Conservation (phyloP, 2,113 vertebrate genomes). For the Rhea pennata region DNA sequence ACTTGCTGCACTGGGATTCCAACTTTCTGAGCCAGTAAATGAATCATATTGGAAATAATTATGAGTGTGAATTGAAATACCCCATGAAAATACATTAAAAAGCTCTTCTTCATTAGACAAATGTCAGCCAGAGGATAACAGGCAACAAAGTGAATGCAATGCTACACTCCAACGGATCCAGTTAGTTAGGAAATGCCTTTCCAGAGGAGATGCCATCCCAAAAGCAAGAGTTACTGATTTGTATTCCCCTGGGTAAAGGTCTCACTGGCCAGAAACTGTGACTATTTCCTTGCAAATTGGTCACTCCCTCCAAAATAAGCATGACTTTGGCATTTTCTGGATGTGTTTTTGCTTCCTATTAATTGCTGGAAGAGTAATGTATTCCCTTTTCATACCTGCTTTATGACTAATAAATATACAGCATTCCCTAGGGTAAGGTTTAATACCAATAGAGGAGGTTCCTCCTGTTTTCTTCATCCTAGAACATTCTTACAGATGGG, state of each 20-base stretch:
- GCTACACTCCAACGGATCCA: neutral
- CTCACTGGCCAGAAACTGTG: neutral
- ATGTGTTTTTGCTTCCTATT: neutral
- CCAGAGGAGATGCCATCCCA: neutral
- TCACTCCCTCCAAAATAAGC: neutral
- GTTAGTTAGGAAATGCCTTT: neutral
- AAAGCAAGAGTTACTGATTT: neutral
- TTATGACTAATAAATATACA: neutral
- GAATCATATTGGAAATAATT: constrained; percentile 27
- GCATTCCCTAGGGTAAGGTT: neutral
- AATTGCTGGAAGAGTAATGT: neutral
- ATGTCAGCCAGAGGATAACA: neutral
- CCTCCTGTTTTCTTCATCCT: neutral
- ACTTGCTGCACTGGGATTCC: neutral
- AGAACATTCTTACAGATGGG: neutral
- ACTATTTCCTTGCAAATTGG: neutral
- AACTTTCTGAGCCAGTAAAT: neutral
- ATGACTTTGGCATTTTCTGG: neutral
- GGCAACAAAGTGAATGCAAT: neutral
- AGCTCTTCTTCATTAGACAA: neutral
- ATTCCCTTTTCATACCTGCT: neutral
- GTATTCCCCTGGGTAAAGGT: neutral
- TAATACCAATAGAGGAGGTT: neutral
- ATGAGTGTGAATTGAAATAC: neutral
- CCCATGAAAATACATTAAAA: constrained; percentile 13